Percentiles rank a stretch among this genome's conserved stretches.
These are phyloP conservation scores for Catocala nupta DNA, from an alignment of 2,888 invertebrate genomes.

Conservation along the genomic window DNA sequence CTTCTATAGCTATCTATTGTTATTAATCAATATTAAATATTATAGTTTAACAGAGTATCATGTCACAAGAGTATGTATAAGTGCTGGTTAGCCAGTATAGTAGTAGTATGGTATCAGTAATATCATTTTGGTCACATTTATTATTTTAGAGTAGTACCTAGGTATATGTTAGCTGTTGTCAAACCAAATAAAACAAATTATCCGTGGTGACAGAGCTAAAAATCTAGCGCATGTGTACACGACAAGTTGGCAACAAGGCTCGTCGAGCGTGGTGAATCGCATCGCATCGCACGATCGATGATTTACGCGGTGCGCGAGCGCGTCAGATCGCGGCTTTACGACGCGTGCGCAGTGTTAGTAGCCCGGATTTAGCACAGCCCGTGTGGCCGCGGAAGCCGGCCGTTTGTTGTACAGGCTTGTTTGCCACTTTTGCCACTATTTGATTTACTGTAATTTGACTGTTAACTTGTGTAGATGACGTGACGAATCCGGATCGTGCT, in stretches of 20 bases:
- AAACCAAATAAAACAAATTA: too few relatives aligned
- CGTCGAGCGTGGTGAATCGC: constrained; percentile 63
- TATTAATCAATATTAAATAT: too few relatives aligned
- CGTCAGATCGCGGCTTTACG: constrained; percentile 76
- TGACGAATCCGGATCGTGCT: constrained; percentile 47
- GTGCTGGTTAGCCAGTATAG: too few relatives aligned
- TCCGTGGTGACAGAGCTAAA: too few relatives aligned
- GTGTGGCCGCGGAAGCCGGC: constrained; percentile 70
- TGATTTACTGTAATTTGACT: constrained; percentile 71
- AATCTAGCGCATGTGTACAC: background rate
- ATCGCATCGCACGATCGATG: constrained; percentile 78
- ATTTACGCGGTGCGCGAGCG: constrained; percentile 72
- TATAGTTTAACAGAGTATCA: too few relatives aligned
- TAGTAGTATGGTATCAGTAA: too few relatives aligned
- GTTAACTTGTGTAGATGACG: constrained; percentile 54
- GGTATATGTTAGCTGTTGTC: too few relatives aligned
- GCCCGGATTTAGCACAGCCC: constrained; percentile 70
- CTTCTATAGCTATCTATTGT: too few relatives aligned
- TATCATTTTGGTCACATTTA: too few relatives aligned
- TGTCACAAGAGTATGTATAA: too few relatives aligned
- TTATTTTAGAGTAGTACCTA: too few relatives aligned
- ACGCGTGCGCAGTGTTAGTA: constrained; percentile 53
- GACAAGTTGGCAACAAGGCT: constrained; percentile 45
- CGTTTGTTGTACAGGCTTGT: constrained; percentile 64
- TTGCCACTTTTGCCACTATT: constrained; percentile 59